Evolutionary conservation across 2,888 invertebrate genomes (phyloP), one percentile per base, ranked within the genome.

Genomic region (Oscheius myriophilus): DNA sequence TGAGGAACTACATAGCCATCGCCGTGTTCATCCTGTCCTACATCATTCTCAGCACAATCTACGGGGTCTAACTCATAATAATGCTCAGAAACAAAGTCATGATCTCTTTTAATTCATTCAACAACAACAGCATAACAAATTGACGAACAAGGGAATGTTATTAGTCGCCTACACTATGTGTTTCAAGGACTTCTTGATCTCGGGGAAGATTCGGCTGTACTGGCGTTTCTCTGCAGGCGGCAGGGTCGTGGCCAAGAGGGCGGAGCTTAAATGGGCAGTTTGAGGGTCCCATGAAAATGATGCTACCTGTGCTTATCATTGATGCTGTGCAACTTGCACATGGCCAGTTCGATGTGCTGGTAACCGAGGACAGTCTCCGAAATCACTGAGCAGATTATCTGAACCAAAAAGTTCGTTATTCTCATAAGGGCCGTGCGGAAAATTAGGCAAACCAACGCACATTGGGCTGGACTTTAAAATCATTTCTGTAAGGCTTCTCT

Each of bases 1-100:
- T 63, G 63, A 63, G 51, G 26, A 63, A 63, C 39, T 63, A 63
- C 42, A 63, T 63, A 23, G 63, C 63, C 39, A 63, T 63, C 42
- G 63, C 51, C 23, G 63, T 63, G 12, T 63, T 63, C 23, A 51
- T 63, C 25, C 42, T 63, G 12, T 53, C 52, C n/a, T 63, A 63
- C 52, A 63, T 63, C 14, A 26, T 63, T 39, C 39, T 63, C 11
- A 63, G 41, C 43, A 63, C 63, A 9, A 21, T 63, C 18, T 63
- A 39, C n/a, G 63, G 63, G 18, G 52, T 42, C 23, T 63, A 63
- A 52, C 12, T 45, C 52, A 23, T n/a, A 45, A 45, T 18, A n/a
- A 45, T 16, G 2, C 46, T n/a, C 46, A 16, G n/a, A 16, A 16
- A 11, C 18, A 18, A 49, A 49, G 45, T 23, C 9, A 23, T 49